Evolutionary conservation across 2,797 vertebrate species (phyloP).

Genomic region (Lutjanus campechanus): DNA sequence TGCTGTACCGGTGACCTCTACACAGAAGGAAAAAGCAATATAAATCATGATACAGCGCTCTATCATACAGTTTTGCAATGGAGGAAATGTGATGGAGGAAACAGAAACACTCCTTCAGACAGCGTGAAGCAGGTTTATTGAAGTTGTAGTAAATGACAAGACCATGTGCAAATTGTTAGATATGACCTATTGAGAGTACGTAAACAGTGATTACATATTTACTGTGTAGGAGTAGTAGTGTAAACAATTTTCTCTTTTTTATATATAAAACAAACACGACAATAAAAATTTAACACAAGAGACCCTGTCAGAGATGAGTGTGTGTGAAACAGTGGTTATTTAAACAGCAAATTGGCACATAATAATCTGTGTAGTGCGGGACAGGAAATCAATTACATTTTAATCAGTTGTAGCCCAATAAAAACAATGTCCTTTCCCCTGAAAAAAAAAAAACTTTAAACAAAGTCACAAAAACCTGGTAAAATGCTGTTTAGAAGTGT

Average conservation of each 20-base stretch:
- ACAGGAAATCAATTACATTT: not conserved
- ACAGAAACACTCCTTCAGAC: not conserved
- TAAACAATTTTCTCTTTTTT: constrained; percentile 31
- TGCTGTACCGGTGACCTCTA: not conserved
- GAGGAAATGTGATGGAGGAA: not conserved
- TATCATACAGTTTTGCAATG: not conserved
- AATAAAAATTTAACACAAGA: constrained; percentile 15
- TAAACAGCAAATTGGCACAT: not conserved
- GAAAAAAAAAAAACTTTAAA: not conserved
- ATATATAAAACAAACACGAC: constrained; percentile 17
- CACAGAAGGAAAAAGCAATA: not conserved
- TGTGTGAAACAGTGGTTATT: constrained; percentile 10
- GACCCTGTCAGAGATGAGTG: not conserved
- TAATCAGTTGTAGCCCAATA: not conserved
- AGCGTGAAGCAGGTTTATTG: constrained; percentile 58
- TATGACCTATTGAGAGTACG: constrained; percentile 19
- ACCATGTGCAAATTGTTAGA: constrained; percentile 28
- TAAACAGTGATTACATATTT: constrained; percentile 35
- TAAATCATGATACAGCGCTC: not conserved
- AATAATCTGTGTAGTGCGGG: not conserved
- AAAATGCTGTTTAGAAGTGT: constrained; percentile 2
- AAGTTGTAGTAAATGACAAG: constrained; percentile 14
- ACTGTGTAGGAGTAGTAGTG: constrained; percentile 3
- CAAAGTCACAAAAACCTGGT: not conserved
- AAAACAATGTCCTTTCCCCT: not conserved